Evolutionary conservation across 2,888 invertebrate genomes (phyloP).

Genomic region (Hirtodrosophila confusa): DNA sequence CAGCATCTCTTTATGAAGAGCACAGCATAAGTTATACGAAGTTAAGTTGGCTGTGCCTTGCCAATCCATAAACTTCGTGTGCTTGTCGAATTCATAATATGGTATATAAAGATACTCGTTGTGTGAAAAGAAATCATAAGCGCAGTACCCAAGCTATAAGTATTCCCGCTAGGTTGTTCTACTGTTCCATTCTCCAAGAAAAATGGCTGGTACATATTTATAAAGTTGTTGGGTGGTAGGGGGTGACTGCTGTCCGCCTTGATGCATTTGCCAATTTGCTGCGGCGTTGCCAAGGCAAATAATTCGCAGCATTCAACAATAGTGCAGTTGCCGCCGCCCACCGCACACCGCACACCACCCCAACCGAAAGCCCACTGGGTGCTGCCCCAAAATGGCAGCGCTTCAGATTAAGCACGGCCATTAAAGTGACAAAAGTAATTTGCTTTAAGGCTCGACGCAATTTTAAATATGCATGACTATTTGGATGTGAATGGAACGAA

Average conservation of each 20-base stretch:
- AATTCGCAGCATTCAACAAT: constrained; percentile 54
- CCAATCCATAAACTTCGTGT: no score
- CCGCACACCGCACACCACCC: background rate
- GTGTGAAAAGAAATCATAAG: no score
- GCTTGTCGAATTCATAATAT: no score
- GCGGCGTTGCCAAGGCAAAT: constrained; percentile 46
- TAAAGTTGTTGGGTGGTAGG: constrained; percentile 34
- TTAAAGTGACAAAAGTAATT: constrained; percentile 76
- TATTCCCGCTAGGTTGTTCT: background rate
- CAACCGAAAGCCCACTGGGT: background rate
- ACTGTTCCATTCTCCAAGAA: constrained; percentile 26
- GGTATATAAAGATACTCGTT: no score
- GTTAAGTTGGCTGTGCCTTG: no score
- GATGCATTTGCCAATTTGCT: constrained; percentile 42
- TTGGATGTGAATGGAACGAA: constrained; percentile 17
- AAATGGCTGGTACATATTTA: constrained; percentile 39
- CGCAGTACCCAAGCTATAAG: background rate
- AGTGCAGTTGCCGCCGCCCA: constrained; percentile 24
- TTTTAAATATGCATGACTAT: constrained; percentile 57
- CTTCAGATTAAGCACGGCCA: constrained; percentile 54
- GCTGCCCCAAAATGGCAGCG: constrained; percentile 21
- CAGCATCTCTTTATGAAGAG: no score
- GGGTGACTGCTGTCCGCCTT: constrained; percentile 16
- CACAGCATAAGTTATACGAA: no score
- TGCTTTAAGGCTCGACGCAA: constrained; percentile 61